These are phyloP conservation scores for Oreochromis tanganicae DNA, from an alignment of 2,113 vertebrate species.

Conservation along the genomic window DNA sequence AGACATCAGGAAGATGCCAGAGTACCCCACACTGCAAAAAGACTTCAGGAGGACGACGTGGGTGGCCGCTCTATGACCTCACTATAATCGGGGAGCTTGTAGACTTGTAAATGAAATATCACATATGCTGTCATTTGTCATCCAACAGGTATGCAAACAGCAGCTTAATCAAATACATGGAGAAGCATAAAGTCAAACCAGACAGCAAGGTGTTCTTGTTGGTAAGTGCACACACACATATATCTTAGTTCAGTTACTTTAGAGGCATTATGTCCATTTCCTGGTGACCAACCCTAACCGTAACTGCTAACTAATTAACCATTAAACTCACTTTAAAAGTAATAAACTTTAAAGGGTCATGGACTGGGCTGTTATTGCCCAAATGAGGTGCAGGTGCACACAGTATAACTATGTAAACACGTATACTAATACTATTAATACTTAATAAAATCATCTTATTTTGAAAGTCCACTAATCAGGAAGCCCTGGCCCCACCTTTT, in stretches of 20 bases:
- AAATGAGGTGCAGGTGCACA: neutral
- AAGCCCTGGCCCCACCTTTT: neutral
- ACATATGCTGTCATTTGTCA: neutral
- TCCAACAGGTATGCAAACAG: conserved; percentile 92
- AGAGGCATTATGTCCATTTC: neutral
- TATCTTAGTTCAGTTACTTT: neutral
- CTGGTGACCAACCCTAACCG: neutral
- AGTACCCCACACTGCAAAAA: conserved; percentile 96
- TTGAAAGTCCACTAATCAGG: neutral
- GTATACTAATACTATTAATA: neutral
- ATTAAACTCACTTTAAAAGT: neutral
- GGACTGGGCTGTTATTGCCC: neutral
- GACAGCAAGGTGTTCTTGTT: conserved; percentile 98
- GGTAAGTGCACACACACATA: conserved; percentile 66
- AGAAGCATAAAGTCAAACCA: conserved; percentile 99
- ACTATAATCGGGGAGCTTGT: neutral
- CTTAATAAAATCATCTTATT: neutral
- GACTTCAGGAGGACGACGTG: conserved; percentile 98
- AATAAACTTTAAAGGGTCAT: neutral
- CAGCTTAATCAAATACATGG: conserved; percentile 99
- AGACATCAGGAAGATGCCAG: conserved; percentile 99
- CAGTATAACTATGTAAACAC: neutral
- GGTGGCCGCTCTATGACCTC: conserved; percentile 53
- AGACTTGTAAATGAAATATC: neutral
- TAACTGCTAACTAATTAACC: neutral